Percentiles rank a stretch among this genome's conserved stretches.
phyloP scores from a whole-genome alignment of 2,888 invertebrate genomes.

The Pollenia angustigena region DNA sequence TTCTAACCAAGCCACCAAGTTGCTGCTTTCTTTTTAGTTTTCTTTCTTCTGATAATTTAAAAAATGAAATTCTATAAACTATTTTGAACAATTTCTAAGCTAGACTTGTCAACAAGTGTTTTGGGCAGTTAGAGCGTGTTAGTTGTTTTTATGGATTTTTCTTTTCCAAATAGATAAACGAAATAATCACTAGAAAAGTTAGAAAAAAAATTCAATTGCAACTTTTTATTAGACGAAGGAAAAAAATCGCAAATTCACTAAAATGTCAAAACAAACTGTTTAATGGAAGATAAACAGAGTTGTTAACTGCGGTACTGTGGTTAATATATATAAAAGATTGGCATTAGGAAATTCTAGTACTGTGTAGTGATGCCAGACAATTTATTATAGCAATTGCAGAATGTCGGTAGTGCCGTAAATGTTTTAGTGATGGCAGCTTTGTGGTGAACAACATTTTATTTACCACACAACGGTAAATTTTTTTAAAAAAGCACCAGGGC shows the following conservation, averaged over 20 bases:
- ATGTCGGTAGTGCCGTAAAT: no score
- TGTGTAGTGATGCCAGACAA: background rate
- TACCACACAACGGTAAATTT: no score
- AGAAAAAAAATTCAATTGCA: constrained; percentile 44
- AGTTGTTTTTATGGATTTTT: constrained; percentile 6
- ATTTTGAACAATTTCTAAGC: constrained; percentile 24
- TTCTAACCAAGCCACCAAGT: constrained; percentile 37
- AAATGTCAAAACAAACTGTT: constrained; percentile 68
- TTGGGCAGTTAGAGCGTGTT: constrained; percentile 18
- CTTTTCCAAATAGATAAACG: constrained; percentile 44
- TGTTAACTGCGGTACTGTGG: background rate
- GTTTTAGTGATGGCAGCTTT: no score
- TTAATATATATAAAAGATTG: background rate
- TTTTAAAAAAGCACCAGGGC: no score
- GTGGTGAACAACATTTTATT: no score
- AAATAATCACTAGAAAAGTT: constrained; percentile 39
- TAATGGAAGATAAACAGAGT: background rate
- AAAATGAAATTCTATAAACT: constrained; percentile 29
- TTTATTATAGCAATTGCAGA: background rate
- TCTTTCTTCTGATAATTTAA: background rate
- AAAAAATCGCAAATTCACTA: constrained; percentile 76
- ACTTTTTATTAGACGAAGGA: constrained; percentile 54
- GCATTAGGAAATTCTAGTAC: background rate
- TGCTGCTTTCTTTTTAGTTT: constrained; percentile 9
- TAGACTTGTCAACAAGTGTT: constrained; percentile 63